Evolutionary conservation across 2,797 vertebrate genomes (phyloP).

Genomic region (Urosaurus nigricauda): DNA sequence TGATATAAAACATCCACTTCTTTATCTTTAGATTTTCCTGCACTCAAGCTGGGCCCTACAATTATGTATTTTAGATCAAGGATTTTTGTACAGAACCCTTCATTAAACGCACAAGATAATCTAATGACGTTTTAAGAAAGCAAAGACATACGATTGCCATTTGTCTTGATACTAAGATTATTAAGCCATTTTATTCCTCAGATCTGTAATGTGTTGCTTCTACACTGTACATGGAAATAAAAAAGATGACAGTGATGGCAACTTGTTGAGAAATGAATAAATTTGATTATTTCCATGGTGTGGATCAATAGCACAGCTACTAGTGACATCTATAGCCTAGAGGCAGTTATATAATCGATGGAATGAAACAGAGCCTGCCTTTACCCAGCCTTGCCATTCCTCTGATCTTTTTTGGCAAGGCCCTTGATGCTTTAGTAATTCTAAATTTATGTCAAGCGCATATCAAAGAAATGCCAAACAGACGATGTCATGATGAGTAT

Average conservation of each 20-base stretch:
- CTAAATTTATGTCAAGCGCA: constrained; percentile 88
- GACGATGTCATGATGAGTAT: constrained; percentile 80
- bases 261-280: constrained; percentile 87
- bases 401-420: constrained; percentile 84
- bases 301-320: constrained; percentile 88
- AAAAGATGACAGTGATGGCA: constrained; percentile 77
- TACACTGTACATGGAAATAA: constrained; percentile 60
- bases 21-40: background rate
- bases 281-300: constrained; percentile 89
- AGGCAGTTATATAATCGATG: constrained; percentile 87
- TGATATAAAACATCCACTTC: background rate
- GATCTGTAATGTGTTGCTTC: constrained; percentile 67
- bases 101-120: constrained; percentile 4
- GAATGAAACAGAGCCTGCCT: constrained; percentile 83
- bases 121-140: background rate
- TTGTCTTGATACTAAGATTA: constrained; percentile 65
- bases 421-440: constrained; percentile 84
- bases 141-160: constrained; percentile 58
- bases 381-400: constrained; percentile 76
- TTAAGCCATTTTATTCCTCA: constrained; percentile 69
- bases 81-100: background rate
- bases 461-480: constrained; percentile 90
- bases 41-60: background rate
- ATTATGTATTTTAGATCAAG: background rate
- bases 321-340: constrained; percentile 77